Percentiles rank a stretch among this genome's conserved stretches.
phyloP scores from a whole-genome alignment of 1,140 invertebrate genomes.

The Holcopasites calliopsidis region DNA sequence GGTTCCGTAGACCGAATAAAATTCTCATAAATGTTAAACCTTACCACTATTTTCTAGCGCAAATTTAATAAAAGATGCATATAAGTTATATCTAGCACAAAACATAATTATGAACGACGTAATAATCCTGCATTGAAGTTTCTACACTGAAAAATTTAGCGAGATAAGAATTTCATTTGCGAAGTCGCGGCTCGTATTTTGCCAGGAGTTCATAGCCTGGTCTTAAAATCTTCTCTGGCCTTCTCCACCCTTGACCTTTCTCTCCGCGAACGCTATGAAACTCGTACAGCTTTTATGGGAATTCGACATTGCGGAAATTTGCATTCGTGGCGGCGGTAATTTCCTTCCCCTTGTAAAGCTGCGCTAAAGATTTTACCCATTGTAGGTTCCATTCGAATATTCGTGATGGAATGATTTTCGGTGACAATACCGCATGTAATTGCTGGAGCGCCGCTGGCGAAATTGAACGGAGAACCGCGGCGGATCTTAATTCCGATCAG shows the following conservation, averaged over 20 bases:
- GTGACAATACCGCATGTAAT: too few species aligned
- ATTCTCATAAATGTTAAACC: neutral
- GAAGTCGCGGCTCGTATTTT: neutral
- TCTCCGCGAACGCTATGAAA: neutral
- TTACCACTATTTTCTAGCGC: too few species aligned
- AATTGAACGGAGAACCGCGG: neutral
- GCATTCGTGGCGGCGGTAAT: neutral
- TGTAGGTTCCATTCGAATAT: too few species aligned
- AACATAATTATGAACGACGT: too few species aligned
- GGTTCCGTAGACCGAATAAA: neutral
- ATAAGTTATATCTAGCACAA: too few species aligned
- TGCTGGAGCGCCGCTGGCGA: too few species aligned
- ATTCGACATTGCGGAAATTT: neutral
- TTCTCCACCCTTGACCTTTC: neutral
- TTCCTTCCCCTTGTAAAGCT: too few species aligned
- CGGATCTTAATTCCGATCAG: constrained; percentile 6
- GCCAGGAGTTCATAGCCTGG: neutral
- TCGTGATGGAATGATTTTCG: too few species aligned
- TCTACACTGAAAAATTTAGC: neutral
- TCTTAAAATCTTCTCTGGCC: constrained; percentile 4
- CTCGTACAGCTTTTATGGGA: neutral
- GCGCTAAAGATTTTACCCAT: neutral
- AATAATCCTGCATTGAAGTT: too few species aligned
- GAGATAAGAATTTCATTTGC: neutral
- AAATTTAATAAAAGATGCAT: too few species aligned